Evolutionary conservation across 2,888 invertebrate species (phyloP).

Genomic region (Stenolophus ochropezus): DNA sequence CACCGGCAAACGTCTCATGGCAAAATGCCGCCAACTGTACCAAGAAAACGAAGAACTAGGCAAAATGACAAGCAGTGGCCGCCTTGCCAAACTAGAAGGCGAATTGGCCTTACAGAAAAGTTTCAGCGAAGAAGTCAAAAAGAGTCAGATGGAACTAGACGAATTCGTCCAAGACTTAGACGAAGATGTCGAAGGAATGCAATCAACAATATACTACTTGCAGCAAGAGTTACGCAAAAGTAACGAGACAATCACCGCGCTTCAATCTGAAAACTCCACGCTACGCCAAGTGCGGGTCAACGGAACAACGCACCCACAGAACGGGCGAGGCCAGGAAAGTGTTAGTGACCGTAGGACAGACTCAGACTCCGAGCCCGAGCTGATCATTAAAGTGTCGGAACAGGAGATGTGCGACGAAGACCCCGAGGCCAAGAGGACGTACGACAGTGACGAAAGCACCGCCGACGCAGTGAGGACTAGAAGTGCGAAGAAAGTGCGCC

Average conservation of each 20-base stretch:
- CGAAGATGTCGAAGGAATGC: conserved; percentile 99
- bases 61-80: conserved; percentile 94
- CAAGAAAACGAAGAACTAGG: conserved; percentile 99
- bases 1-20: conserved; percentile 98
- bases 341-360: conserved; percentile 68
- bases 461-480: conserved; percentile 72
- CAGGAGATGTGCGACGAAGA: conserved; percentile 69
- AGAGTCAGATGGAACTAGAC: conserved; percentile 96
- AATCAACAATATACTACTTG: conserved; percentile 95
- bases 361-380: conserved; percentile 69
- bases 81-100: conserved; percentile 95
- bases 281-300: conserved; percentile 66
- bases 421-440: conserved; percentile 65
- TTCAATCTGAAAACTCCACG: conserved; percentile 77
- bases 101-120: conserved; percentile 96
- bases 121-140: conserved; percentile 96
- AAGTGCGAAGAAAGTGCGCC: conserved; percentile 80
- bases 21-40: conserved; percentile 94
- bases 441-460: conserved; percentile 73
- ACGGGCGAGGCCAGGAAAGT: conserved; percentile 63
- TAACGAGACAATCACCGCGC: conserved; percentile 80
- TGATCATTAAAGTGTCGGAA: conserved; percentile 70
- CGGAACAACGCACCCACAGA: conserved; percentile 55
- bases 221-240: conserved; percentile 94
- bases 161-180: conserved; percentile 96